Base-by-base conservation (phyloP, 2,113 vertebrate species). In the Archocentrus centrarchus region DNA sequence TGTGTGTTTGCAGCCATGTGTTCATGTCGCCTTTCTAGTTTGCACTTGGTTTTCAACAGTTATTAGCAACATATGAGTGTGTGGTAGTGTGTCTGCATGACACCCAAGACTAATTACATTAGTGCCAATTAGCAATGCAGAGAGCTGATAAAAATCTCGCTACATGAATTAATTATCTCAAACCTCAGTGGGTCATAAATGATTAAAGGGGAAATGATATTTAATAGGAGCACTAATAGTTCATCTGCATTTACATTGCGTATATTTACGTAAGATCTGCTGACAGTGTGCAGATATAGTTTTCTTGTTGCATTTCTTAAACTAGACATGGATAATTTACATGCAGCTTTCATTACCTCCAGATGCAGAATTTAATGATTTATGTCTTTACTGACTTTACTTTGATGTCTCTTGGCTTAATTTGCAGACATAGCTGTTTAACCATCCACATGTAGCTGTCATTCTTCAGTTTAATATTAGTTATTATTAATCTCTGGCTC, bases 121-220 rank as follows among this genome's bases (percentile, higher is more conserved):
- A 77, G 55, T 8, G 20, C 39, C 76, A 84, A 80, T 91, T 90
- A 89, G 76, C 27, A 55, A 82, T 59, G 59, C 80, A 84, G 58
- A 27, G 68, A 88, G 50, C 50, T 53, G 80, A 83, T 60, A 44
- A 75, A 80, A 58, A 63, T 59, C 76, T 41, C 1, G 6, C 62
- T 41, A 44, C 62, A 35, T 76, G 59, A 75, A 70, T 81, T 77
- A 85, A 80, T 86, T 86, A 86, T 55, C 32, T 62, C 0, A 6
- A 75, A 39, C 64, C 66, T 32, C 5, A 11, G 11, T 7, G 50
- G 77, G 82, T 61, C 62, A 75, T 53, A 55, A 8, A n/a, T 53
- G 75, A 73, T 84, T 61, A 63, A 63, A 68, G 66, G 8, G 32
- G 22, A 32, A 22, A 11, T 39, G 10, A 32, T 41, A 3, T 9